Evolutionary conservation across 2,888 invertebrate species (phyloP).

Genomic region (Agrotis ipsilon): DNA sequence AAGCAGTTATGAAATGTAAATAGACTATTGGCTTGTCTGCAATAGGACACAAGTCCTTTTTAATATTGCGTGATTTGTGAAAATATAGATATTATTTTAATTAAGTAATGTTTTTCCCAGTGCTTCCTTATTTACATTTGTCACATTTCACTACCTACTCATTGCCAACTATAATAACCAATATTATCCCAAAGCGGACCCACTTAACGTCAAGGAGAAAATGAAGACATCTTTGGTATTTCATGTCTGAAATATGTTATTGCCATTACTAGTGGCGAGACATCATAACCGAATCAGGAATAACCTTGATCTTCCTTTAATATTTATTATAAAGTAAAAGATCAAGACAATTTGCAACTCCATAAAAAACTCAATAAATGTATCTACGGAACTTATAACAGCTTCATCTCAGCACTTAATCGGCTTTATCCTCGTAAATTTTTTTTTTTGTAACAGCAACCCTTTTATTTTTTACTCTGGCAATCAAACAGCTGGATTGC

Average conservation of each 20-base stretch:
- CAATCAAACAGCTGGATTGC: slow-evolving; percentile 46
- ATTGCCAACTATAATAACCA: too few species aligned
- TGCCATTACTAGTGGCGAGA: neutral
- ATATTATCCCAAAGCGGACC: too few species aligned
- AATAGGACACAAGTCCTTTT: neutral
- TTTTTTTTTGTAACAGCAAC: slow-evolving; percentile 32
- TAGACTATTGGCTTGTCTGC: neutral
- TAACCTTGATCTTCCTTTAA: neutral
- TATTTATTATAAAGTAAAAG: neutral
- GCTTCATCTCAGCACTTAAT: slow-evolving; percentile 31
- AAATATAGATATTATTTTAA: neutral
- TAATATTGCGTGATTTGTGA: slow-evolving; percentile 21
- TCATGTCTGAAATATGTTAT: too few species aligned
- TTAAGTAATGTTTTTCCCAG: too few species aligned
- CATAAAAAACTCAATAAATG: slow-evolving; percentile 21
- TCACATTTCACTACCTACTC: too few species aligned
- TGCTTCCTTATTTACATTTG: too few species aligned
- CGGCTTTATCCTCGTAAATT: slow-evolving; percentile 42
- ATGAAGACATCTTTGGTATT: too few species aligned
- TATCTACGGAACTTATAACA: slow-evolving; percentile 31
- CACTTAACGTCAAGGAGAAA: too few species aligned
- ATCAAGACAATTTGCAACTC: slow-evolving; percentile 16
- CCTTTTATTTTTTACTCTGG: slow-evolving; percentile 45
- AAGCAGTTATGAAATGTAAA: slow-evolving; percentile 44
- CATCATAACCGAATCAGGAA: neutral